Base-by-base conservation (phyloP, 2,797 vertebrate species). In the Periophthalmus magnuspinnatus region DNA sequence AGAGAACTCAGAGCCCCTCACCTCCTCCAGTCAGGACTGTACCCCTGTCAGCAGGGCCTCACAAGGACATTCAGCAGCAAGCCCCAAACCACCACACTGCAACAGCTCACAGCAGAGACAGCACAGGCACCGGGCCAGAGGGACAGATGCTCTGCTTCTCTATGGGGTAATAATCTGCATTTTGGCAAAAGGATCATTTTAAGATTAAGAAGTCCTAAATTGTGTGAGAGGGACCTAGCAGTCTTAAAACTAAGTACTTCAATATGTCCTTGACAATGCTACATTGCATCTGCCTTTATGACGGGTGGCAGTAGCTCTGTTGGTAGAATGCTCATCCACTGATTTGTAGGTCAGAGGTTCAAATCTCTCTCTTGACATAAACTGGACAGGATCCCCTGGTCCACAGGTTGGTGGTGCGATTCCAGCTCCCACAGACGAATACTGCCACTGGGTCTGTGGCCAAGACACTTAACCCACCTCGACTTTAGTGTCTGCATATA, bases 1-100 rank as follows among this genome's bases (percentile, higher is more conserved):
- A 0, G 96, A 97, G 84, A 91, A 74, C 70, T 94, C 94, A 0
- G 94, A 94, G 78, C 83, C 92, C 65, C 68, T 22, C 21, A 67
- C 70, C 9, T 56, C 75, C 55, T 55, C 75, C 55, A 70, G 81
- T 73, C 88, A 82, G 36, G 76, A 77, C 56, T 60, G 74, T 70
- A 61, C 48, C 6, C 45, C 38, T 19, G 66, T n/a, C 47, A 74
- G 8, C 57, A 77, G 77, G 50, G 75, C 38, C 55, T 60, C 76
- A 0, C 67, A 82, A 77, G 78, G 6, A 56, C 81, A 60, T 0
- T 52, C 68, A 4, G 63, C 7, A 70, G 77, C 67, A 14, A 88
- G 86, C 63, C 75, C 81, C 56, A 84, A 65, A 67, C 75, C 67
- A 63, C 21, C 58, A 79, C 85, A 80, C 71, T 75, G 58, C 71